These are phyloP conservation scores for Suncus etruscus DNA, from an alignment of 2,113 vertebrate genomes.

Conservation along the genomic window DNA sequence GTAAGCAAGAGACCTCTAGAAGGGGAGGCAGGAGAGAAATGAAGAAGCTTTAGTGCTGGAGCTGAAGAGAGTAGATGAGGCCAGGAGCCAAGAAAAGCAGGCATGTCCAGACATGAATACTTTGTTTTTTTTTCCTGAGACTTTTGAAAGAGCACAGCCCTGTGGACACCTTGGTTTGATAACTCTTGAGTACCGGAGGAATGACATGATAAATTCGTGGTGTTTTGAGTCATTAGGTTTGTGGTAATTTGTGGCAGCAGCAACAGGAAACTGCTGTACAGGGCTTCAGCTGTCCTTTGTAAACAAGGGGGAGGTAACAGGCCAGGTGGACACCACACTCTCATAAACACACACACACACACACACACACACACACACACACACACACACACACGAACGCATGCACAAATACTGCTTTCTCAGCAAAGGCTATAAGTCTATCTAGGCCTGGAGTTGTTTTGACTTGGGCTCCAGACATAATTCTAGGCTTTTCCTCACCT, in stretches of 20 bases:
- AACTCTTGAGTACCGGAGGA: neutral
- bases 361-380: no score
- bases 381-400: no score
- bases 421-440: fast-evolving
- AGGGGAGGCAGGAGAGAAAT: neutral
- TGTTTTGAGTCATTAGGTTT: neutral
- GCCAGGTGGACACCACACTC: no score
- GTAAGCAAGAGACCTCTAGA: neutral
- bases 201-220: neutral
- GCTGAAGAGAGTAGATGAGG: neutral
- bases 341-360: no score
- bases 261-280: neutral
- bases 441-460: neutral
- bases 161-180: neutral
- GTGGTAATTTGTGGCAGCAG: neutral
- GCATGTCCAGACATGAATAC: neutral
- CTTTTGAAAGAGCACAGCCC: neutral
- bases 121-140: neutral
- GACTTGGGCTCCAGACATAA: neutral
- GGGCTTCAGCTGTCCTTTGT: neutral
- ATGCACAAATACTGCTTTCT: neutral
- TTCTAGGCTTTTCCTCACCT: no score
- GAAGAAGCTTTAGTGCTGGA: fast-evolving
- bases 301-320: neutral
- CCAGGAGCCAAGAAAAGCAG: neutral